Percentiles rank a stretch among this genome's conserved stretches.
phyloP scores from a whole-genome alignment of 2,797 vertebrate genomes.

The Tapera naevia region DNA sequence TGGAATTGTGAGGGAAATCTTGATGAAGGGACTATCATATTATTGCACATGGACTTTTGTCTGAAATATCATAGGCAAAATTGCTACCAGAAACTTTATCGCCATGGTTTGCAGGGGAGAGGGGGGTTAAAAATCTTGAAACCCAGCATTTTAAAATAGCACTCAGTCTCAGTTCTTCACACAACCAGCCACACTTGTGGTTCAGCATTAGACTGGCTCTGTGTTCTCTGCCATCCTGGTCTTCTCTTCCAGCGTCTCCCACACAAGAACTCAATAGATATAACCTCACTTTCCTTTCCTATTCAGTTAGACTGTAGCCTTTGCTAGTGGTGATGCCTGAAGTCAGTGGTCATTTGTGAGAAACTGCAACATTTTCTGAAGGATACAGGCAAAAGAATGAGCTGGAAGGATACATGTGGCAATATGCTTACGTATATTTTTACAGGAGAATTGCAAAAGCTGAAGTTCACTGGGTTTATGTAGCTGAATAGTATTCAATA shows the following conservation, averaged over 20 bases:
- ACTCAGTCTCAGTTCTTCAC: neutral
- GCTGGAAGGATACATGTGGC: neutral
- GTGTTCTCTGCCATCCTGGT: neutral
- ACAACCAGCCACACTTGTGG: neutral
- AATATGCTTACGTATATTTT: conserved; percentile 34
- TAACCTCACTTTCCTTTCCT: neutral
- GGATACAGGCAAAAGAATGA: neutral
- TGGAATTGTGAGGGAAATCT: neutral
- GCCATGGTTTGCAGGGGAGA: neutral
- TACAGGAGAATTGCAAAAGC: conserved; percentile 19
- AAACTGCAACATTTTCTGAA: neutral
- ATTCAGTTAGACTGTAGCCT: neutral
- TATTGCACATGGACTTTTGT: neutral
- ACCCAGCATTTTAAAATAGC: neutral
- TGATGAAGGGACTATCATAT: neutral
- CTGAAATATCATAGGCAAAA: neutral
- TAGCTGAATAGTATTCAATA: conserved; percentile 9
- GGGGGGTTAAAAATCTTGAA: neutral
- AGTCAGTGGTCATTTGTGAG: neutral
- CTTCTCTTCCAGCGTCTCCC: neutral
- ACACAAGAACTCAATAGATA: neutral
- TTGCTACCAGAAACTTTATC: neutral
- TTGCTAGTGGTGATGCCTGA: neutral
- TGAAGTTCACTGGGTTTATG: conserved; percentile 28
- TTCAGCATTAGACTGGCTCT: neutral